phyloP scores from a whole-genome alignment of 2,797 vertebrate species.

The Macrochelys suwanniensis region DNA sequence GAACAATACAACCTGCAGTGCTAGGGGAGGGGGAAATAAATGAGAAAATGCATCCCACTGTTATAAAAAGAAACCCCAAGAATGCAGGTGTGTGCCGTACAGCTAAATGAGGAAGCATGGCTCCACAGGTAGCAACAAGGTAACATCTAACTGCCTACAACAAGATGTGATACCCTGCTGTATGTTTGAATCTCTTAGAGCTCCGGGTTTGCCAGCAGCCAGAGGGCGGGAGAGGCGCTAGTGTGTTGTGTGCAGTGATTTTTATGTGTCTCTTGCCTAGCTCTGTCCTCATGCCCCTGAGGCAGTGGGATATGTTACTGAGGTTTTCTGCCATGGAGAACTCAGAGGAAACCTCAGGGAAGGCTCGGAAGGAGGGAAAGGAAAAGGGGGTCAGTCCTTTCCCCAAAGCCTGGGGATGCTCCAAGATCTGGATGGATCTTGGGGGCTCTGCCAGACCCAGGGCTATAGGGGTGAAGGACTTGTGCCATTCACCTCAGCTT shows the following conservation, averaged over 20 bases:
- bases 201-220: background rate
- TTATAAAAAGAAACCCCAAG: fast-evolving
- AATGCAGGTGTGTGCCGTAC: background rate
- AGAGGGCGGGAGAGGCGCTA: background rate
- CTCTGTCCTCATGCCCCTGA: background rate
- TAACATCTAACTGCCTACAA: background rate
- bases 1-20: background rate
- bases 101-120: background rate
- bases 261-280: background rate
- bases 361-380: background rate
- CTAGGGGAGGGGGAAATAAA: background rate
- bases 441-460: background rate
- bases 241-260: background rate
- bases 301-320: background rate
- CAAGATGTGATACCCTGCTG: background rate
- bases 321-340: background rate
- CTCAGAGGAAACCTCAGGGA: background rate
- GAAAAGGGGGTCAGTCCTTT: background rate
- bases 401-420: background rate
- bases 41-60: background rate
- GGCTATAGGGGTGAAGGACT: background rate
- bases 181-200: background rate
- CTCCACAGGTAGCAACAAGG: no score
- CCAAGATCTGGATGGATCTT: background rate
- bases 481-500: background rate